Percentiles rank a stretch among this genome's conserved stretches.
phyloP scores from a whole-genome alignment of 2,113 vertebrate genomes.

The Nicator chloris region DNA sequence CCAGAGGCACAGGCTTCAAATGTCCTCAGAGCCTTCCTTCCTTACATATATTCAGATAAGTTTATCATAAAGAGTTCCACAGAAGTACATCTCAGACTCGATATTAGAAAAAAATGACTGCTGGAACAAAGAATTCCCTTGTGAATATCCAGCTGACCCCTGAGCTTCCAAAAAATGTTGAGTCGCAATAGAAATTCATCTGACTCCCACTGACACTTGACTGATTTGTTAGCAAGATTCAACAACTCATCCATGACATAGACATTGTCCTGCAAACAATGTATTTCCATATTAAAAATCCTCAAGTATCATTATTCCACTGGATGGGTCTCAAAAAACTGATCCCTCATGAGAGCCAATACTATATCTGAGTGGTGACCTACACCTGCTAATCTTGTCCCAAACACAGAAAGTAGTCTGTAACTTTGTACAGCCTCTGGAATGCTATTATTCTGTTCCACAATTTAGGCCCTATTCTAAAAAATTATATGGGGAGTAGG shows the following conservation, averaged over 20 bases:
- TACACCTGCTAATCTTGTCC: not conserved
- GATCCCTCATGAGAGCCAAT: not conserved
- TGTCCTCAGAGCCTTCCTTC: not conserved
- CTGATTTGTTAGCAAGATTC: not conserved
- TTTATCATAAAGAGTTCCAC: not conserved
- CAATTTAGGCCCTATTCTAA: not conserved
- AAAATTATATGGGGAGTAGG: not conserved
- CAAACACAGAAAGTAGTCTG: not conserved
- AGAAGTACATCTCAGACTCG: not conserved
- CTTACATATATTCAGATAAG: not conserved
- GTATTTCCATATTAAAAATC: not conserved
- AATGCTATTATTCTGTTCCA: not conserved
- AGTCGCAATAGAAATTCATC: not conserved
- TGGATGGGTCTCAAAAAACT: not conserved
- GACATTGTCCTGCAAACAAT: not conserved
- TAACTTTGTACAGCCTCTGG: not conserved
- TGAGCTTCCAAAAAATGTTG: not conserved
- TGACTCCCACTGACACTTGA: not conserved
- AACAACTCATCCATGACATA: not conserved
- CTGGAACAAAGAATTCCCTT: not conserved
- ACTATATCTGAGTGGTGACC: not conserved
- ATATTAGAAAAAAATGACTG: not conserved
- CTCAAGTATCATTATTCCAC: not conserved
- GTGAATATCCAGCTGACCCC: not conserved
- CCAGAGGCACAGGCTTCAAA: not conserved